Conservation (phyloP, 2,113 vertebrate genomes). For the Xiphophorus hellerii region DNA sequence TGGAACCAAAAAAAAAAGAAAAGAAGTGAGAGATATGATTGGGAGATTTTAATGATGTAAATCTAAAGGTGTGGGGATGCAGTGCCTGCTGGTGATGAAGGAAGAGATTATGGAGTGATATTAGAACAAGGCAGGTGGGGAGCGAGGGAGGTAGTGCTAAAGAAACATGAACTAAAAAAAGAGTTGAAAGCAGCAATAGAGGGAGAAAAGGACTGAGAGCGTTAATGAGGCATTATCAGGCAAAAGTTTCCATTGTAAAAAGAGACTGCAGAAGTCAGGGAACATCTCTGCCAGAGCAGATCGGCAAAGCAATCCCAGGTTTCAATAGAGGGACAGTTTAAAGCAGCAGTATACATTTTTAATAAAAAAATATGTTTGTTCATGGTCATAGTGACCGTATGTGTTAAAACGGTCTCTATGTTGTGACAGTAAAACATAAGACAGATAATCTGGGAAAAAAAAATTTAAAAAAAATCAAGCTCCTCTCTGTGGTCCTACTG, state of each 20-base stretch:
- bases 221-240: constrained; percentile 4
- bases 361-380: too few species aligned
- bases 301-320: constrained; percentile 50
- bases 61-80: constrained; percentile 25
- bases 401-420: too few species aligned
- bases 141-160: constrained; percentile 25
- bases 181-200: constrained; percentile 9
- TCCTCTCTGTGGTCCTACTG: too few species aligned
- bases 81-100: constrained; percentile 47
- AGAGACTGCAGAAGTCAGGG: constrained; percentile 26
- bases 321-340: constrained; percentile 45
- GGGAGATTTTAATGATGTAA: constrained; percentile 54
- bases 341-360: too few species aligned
- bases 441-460: too few species aligned
- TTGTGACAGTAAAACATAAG: too few species aligned
- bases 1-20: constrained; percentile 15
- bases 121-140: constrained; percentile 19
- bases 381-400: too few species aligned
- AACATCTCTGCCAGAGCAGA: constrained; percentile 21
- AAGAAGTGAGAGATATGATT: constrained; percentile 13
- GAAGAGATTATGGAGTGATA: constrained; percentile 47
- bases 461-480: too few species aligned
- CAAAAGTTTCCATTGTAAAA: constrained; percentile 43
- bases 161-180: constrained; percentile 28
- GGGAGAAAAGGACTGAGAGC: constrained; percentile 26